phyloP scores from a whole-genome alignment of 2,888 invertebrate species.

The Julus scanicus region DNA sequence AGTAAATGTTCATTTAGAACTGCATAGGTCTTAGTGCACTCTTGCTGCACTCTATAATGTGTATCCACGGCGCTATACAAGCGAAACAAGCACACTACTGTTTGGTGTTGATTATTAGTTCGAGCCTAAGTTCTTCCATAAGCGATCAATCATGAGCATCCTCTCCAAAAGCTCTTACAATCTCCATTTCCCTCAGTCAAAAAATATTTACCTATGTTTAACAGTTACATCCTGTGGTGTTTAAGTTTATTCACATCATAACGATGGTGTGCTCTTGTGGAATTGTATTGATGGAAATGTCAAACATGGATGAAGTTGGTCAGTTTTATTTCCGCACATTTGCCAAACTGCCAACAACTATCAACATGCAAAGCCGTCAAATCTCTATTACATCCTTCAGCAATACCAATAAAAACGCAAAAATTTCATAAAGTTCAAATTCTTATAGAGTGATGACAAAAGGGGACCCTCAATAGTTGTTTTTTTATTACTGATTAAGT shows the following conservation, averaged over 20 bases:
- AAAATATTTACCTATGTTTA: slow-evolving; percentile 19
- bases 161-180: background rate
- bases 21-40: slow-evolving; percentile 10
- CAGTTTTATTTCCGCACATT: background rate
- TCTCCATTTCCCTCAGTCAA: slow-evolving; percentile 6
- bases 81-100: background rate
- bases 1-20: background rate
- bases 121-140: slow-evolving; percentile 4
- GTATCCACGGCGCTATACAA: background rate
- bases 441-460: background rate
- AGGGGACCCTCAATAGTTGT: background rate
- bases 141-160: slow-evolving; percentile 34
- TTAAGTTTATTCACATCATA: background rate
- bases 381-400: background rate
- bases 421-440: slow-evolving; percentile 4
- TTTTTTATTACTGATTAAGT: background rate
- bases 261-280: background rate
- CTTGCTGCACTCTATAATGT: background rate
- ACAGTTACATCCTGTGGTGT: background rate
- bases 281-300: background rate
- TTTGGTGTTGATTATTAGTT: slow-evolving; percentile 3
- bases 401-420: background rate
- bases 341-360: background rate
- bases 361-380: background rate
- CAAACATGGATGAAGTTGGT: background rate